Conservation (phyloP, 2,113 vertebrate genomes). For the Oxyura jamaicensis region DNA sequence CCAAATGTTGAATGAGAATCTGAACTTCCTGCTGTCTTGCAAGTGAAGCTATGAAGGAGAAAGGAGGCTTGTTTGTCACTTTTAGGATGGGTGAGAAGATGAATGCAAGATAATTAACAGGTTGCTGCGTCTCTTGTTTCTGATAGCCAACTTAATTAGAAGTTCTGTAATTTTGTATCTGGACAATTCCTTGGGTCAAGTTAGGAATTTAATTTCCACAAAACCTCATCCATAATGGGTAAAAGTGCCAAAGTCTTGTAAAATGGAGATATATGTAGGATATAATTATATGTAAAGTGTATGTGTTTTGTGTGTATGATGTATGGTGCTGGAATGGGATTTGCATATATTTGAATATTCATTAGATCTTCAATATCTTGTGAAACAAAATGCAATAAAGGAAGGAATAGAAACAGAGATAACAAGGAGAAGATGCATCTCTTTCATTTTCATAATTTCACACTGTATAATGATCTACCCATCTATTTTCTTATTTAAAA, state of each 20-base stretch:
- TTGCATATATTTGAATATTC: conserved; percentile 66
- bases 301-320: not conserved
- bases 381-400: conserved; percentile 54
- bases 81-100: not conserved
- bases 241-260: not conserved
- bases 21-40: not conserved
- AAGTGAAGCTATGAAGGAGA: not conserved
- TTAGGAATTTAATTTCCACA: not conserved
- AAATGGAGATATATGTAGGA: not conserved
- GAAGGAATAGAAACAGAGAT: conserved; percentile 37
- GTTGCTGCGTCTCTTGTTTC: not conserved
- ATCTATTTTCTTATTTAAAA: conserved; percentile 52
- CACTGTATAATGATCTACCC: conserved; percentile 1
- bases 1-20: not conserved
- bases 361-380: conserved; percentile 49
- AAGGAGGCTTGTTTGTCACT: not conserved
- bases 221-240: not conserved
- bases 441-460: conserved; percentile 55
- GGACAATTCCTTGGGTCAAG: not conserved
- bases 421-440: conserved; percentile 48
- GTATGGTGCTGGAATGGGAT: not conserved
- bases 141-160: not conserved
- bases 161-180: not conserved
- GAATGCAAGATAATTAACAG: not conserved
- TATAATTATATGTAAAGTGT: not conserved